Evolutionary conservation across 2,797 vertebrate species (phyloP).

Genomic region (Coendou prehensilis): DNA sequence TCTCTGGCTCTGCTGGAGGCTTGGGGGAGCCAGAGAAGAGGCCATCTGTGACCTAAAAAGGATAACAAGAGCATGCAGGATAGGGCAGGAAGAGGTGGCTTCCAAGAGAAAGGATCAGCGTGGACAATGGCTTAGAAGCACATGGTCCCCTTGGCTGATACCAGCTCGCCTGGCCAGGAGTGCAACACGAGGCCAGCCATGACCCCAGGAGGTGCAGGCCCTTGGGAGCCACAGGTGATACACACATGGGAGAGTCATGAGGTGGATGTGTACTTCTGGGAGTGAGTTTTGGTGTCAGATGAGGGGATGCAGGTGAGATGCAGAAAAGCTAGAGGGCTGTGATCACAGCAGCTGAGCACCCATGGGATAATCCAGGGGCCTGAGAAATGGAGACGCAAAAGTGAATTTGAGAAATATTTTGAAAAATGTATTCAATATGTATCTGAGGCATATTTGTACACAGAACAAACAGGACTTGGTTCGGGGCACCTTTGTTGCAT

Average conservation of each 20-base stretch:
- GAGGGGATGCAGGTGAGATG: background rate
- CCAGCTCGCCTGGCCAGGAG: background rate
- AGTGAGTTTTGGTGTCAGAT: background rate
- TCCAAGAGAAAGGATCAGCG: background rate
- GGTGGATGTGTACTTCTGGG: background rate
- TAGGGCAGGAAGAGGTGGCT: background rate
- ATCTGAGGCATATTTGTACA: background rate
- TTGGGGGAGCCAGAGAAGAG: background rate
- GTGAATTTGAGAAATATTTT: background rate
- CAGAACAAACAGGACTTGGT: background rate
- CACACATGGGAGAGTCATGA: background rate
- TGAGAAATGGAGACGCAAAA: background rate
- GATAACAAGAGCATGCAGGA: background rate
- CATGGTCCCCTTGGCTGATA: too few species aligned
- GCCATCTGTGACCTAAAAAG: background rate
- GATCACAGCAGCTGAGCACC: background rate
- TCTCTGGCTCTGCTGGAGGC: too few species aligned
- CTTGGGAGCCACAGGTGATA: background rate
- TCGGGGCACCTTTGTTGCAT: background rate
- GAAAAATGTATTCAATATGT: background rate
- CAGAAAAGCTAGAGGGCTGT: rapidly evolving
- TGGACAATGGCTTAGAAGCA: background rate
- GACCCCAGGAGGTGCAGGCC: background rate
- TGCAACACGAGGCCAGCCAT: background rate
- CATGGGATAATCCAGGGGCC: background rate